These are phyloP conservation scores for Delphinus delphis DNA, from an alignment of 2,113 vertebrate genomes.

Conservation along the genomic window DNA sequence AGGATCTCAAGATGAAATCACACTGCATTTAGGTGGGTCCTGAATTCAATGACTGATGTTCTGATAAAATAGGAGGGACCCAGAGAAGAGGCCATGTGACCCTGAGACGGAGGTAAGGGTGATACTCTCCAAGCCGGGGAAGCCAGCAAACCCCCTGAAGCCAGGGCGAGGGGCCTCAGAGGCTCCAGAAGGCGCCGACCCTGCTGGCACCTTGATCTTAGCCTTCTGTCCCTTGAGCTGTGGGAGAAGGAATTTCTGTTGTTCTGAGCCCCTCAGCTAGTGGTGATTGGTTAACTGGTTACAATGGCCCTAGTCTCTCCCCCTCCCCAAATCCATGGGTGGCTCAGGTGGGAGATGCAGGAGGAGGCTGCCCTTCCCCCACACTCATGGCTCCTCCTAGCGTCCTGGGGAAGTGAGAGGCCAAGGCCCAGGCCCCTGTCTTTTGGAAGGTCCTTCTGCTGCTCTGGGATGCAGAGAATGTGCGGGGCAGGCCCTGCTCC, in stretches of 20 bases:
- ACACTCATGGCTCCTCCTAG: accelerated
- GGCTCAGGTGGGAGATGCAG: background rate
- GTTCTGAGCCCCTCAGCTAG: background rate
- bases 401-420: background rate
- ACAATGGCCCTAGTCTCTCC: background rate
- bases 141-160: background rate
- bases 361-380: background rate
- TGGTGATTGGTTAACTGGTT: background rate
- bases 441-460: background rate
- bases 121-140: background rate
- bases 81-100: background rate
- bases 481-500: background rate
- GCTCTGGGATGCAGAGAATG: background rate
- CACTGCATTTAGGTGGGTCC: background rate
- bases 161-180: background rate
- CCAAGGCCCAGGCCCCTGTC: background rate
- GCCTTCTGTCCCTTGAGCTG: background rate
- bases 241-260: background rate
- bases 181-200: background rate
- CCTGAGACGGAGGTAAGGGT: background rate
- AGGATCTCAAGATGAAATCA: background rate
- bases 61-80: background rate
- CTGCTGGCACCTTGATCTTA: accelerated
- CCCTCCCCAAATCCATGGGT: accelerated
- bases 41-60: background rate